phyloP scores from a whole-genome alignment of 1,140 invertebrate genomes.

The Drosophila rhopaloa region DNA sequence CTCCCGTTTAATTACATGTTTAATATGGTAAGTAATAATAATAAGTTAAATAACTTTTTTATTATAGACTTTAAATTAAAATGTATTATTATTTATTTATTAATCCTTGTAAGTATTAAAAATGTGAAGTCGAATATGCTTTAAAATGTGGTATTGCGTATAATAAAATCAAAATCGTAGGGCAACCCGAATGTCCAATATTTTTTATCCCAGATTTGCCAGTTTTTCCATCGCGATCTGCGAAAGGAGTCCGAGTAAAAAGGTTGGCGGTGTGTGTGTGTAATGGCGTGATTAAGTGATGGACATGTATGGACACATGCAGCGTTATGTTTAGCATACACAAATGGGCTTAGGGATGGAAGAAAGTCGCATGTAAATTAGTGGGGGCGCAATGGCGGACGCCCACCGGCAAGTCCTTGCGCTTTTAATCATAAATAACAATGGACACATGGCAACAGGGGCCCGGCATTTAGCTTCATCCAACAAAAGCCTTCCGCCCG shows the following conservation, averaged over 20 bases:
- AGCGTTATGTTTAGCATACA: conserved; percentile 83
- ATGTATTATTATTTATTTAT: no score
- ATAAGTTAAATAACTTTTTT: no score
- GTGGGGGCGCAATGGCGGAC: conserved; percentile 5
- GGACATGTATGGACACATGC: conserved; percentile 81
- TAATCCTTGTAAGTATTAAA: no score
- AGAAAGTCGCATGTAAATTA: conserved; percentile 47
- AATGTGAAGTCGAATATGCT: no score
- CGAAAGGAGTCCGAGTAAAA: conserved; percentile 5
- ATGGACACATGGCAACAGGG: conserved; percentile 75
- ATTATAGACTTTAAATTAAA: no score
- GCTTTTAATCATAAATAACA: conserved; percentile 82
- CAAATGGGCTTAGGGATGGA: conserved; percentile 28
- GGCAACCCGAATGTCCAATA: neutral
- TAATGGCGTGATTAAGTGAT: conserved; percentile 82
- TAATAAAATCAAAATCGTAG: neutral
- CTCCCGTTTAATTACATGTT: no score
- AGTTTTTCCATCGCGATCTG: conserved; percentile 16
- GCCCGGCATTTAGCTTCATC: conserved; percentile 71
- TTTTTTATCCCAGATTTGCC: neutral
- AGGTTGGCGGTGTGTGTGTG: conserved; percentile 18
- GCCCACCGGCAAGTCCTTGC: conserved; percentile 69
- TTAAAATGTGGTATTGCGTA: neutral
- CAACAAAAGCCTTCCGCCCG: conserved; percentile 64
- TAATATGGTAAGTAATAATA: no score